phyloP scores from a whole-genome alignment of 2,797 vertebrate genomes.

The Pangasius macronema region DNA sequence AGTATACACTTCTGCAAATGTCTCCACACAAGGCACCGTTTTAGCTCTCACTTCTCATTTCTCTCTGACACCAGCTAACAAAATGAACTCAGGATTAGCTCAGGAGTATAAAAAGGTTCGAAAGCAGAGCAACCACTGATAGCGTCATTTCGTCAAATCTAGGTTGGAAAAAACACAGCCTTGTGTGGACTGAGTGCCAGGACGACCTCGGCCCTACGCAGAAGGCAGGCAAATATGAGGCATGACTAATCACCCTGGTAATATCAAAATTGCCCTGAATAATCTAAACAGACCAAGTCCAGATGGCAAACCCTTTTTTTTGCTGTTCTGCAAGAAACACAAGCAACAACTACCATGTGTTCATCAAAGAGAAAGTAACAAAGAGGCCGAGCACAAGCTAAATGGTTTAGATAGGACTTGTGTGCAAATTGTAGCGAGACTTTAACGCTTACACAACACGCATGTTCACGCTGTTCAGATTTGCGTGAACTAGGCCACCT shows the following conservation, averaged over 20 bases:
- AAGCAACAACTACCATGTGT: slow-evolving; percentile 67
- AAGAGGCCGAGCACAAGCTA: slow-evolving; percentile 32
- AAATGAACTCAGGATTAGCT: not conserved
- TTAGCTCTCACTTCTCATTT: not conserved
- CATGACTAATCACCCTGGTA: slow-evolving; percentile 62
- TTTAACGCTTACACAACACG: not conserved
- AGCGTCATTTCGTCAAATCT: not conserved
- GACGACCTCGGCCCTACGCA: slow-evolving; percentile 21
- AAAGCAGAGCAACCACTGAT: not conserved
- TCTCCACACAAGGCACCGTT: not conserved
- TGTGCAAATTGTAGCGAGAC: slow-evolving; percentile 10
- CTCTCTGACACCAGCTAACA: not conserved
- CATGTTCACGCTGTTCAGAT: not conserved
- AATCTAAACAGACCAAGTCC: slow-evolving; percentile 61
- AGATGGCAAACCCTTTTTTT: slow-evolving; percentile 61
- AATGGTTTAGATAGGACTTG: slow-evolving; percentile 27
- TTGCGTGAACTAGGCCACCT: not conserved
- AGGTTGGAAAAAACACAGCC: not conserved
- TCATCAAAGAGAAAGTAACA: slow-evolving; percentile 60
- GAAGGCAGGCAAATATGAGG: slow-evolving; percentile 57
- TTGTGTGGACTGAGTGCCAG: slow-evolving; percentile 7
- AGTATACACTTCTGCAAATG: not conserved
- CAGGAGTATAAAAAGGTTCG: not conserved
- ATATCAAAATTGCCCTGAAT: slow-evolving; percentile 51
- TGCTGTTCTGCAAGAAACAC: slow-evolving; percentile 55